phyloP scores from a whole-genome alignment of 2,797 vertebrate species.

The Hydrocynus forskahlii region DNA sequence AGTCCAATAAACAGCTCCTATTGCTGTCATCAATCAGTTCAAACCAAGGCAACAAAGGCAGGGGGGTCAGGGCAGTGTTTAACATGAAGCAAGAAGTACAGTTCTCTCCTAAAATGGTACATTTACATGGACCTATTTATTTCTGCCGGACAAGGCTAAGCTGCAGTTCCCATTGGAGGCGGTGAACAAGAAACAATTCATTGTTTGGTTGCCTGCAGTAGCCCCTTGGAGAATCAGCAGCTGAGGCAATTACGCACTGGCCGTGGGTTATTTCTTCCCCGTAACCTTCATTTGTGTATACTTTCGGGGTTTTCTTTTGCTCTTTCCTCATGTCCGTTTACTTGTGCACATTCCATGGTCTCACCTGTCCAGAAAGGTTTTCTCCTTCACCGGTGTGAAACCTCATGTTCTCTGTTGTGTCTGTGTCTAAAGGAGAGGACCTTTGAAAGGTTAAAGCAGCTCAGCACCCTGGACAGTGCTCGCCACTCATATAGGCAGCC shows the following conservation, averaged over 20 bases:
- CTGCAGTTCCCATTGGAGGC: slow-evolving; percentile 9
- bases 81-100: not conserved
- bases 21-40: slow-evolving; percentile 18
- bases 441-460: slow-evolving; percentile 47
- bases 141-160: slow-evolving; percentile 27
- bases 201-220: slow-evolving; percentile 15
- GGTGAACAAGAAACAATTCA: slow-evolving; percentile 5
- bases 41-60: not conserved
- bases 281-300: slow-evolving; percentile 43
- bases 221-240: slow-evolving; percentile 1
- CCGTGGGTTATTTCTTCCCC: not conserved
- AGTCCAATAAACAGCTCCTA: not conserved
- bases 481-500: slow-evolving; percentile 32
- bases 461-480: slow-evolving; percentile 7
- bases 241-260: slow-evolving; percentile 1
- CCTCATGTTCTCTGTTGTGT: slow-evolving; percentile 9
- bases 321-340: slow-evolving; percentile 14
- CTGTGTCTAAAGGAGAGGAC: slow-evolving; percentile 20
- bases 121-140: slow-evolving; percentile 24
- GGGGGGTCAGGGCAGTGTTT: not conserved
- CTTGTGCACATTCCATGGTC: slow-evolving; percentile 12
- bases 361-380: slow-evolving; percentile 52
- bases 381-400: slow-evolving; percentile 53
- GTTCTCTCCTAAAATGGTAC: not conserved
- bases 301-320: slow-evolving; percentile 20